phyloP scores from a whole-genome alignment of 1,140 invertebrate species.

The Pachyrhynchus sulphureomaculatus region DNA sequence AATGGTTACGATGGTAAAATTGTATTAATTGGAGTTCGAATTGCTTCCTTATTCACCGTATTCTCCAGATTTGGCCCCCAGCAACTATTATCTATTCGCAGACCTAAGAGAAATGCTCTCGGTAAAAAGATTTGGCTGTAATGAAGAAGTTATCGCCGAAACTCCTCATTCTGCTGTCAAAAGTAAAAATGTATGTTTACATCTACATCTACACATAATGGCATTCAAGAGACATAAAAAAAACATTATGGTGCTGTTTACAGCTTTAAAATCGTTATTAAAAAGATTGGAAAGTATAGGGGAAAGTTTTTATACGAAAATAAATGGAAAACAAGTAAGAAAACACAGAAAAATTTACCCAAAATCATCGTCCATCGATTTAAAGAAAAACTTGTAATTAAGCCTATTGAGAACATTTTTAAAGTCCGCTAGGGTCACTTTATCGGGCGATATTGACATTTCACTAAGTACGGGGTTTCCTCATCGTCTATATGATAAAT shows the following conservation, averaged over 20 bases:
- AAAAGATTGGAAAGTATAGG: too few relatives aligned
- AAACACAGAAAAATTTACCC: slow-evolving; percentile 66
- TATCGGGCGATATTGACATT: slow-evolving; percentile 92
- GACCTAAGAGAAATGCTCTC: too few relatives aligned
- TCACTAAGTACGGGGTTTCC: slow-evolving; percentile 97
- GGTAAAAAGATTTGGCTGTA: too few relatives aligned
- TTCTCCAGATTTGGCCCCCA: too few relatives aligned
- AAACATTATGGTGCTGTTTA: background rate
- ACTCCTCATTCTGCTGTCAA: slow-evolving; percentile 24
- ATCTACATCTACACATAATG: slow-evolving; percentile 29
- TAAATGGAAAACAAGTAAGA: too few relatives aligned
- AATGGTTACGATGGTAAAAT: too few relatives aligned
- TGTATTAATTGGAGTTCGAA: too few relatives aligned
- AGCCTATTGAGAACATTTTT: slow-evolving; percentile 97
- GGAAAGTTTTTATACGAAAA: slow-evolving; percentile 16
- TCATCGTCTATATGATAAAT: slow-evolving; percentile 99
- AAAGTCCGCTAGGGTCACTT: slow-evolving; percentile 95
- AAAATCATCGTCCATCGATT: slow-evolving; percentile 99
- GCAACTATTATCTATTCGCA: too few relatives aligned
- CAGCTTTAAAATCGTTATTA: background rate
- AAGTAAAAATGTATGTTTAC: slow-evolving; percentile 32
- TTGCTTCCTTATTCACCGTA: too few relatives aligned
- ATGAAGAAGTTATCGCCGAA: too few relatives aligned
- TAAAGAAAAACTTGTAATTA: slow-evolving; percentile 96
- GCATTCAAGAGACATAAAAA: slow-evolving; percentile 1